A percentile compares a stretch with the other conserved stretches of the same genome.
These are phyloP conservation scores for Hartigia nigra DNA, from an alignment of 2,888 invertebrate genomes.

Conservation along the genomic window DNA sequence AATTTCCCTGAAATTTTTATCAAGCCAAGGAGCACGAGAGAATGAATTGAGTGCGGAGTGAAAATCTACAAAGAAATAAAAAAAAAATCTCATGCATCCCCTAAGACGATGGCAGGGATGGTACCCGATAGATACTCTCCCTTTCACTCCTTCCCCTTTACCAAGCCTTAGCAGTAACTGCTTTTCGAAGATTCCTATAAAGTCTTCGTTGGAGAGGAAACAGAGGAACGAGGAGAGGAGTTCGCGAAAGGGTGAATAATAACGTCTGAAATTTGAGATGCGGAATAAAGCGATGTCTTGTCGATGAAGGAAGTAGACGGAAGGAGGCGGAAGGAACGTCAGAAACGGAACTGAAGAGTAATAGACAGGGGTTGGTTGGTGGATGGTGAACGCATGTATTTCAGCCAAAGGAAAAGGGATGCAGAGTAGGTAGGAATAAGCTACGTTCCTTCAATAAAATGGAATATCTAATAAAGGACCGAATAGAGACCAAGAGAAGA, in stretches of 20 bases:
- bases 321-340: constrained; percentile 26
- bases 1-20: neutral
- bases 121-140: neutral
- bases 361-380: constrained; percentile 10
- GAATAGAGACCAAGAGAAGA: constrained; percentile 52
- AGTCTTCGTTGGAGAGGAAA: neutral
- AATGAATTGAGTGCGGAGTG: neutral
- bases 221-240: constrained; percentile 10
- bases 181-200: constrained; percentile 2
- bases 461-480: constrained; percentile 62
- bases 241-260: constrained; percentile 63
- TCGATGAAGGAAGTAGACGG: constrained; percentile 39
- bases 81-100: neutral
- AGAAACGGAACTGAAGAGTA: constrained; percentile 13
- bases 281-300: constrained; percentile 61
- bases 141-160: neutral
- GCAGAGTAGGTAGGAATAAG: constrained; percentile 32
- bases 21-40: neutral
- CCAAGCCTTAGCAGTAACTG: neutral
- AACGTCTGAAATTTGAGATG: constrained; percentile 63
- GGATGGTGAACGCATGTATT: constrained; percentile 22
- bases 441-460: constrained; percentile 57
- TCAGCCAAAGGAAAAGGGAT: constrained; percentile 17
- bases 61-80: neutral
- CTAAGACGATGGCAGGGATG: neutral